Evolutionary conservation across 2,797 vertebrate species (phyloP).

Genomic region (Fratercula arctica): DNA sequence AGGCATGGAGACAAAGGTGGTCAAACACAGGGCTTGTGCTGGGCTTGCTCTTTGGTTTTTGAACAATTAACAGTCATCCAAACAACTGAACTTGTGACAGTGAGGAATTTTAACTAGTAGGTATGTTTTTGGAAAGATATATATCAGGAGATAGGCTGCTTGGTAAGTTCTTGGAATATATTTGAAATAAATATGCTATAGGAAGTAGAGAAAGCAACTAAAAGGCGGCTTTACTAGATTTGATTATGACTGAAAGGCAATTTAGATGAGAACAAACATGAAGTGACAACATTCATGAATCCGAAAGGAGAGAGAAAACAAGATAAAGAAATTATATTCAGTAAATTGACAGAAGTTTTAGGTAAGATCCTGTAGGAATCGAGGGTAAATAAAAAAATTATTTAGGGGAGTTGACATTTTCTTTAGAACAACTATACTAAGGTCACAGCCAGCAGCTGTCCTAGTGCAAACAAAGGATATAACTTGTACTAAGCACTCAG

Average conservation of each 20-base stretch:
- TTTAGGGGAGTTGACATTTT: neutral
- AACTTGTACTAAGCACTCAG: neutral
- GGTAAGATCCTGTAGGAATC: neutral
- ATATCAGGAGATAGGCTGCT: neutral
- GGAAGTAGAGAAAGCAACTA: neutral
- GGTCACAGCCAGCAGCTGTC: neutral
- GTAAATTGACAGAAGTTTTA: neutral
- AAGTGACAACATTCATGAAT: neutral
- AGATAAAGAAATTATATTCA: neutral
- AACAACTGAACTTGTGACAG: neutral
- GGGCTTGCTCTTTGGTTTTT: neutral
- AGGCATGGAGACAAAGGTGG: neutral
- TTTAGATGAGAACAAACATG: neutral
- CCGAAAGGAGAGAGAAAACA: neutral
- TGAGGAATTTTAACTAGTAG: neutral
- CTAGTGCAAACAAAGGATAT: neutral
- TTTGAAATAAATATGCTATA: neutral
- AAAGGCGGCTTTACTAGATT: neutral
- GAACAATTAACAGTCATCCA: neutral
- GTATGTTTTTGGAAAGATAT: neutral
- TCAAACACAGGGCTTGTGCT: rapidly evolving
- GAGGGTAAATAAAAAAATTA: neutral
- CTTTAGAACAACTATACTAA: neutral
- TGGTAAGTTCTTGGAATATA: neutral
- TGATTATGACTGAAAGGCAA: neutral